Evolutionary conservation across 2,888 invertebrate species (phyloP).

Genomic region (Coleophora deauratella): DNA sequence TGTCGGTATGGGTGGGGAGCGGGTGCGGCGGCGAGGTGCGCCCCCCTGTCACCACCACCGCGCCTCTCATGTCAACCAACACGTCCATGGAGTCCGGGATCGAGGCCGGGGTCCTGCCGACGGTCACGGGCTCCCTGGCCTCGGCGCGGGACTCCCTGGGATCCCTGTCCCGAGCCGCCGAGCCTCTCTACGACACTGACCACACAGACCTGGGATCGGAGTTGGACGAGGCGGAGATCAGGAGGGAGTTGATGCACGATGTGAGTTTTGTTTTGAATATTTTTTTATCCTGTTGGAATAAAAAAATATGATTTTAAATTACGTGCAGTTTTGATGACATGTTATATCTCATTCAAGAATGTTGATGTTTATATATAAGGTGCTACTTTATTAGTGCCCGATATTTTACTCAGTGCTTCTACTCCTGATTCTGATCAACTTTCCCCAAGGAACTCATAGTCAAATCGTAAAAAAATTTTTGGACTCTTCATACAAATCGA

Average conservation of each 20-base stretch:
- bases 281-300: no score
- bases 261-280: slow-evolving; percentile 71
- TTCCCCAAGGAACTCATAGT: no score
- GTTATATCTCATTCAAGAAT: no score
- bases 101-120: slow-evolving; percentile 80
- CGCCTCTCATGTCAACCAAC: slow-evolving; percentile 60
- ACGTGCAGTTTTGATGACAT: no score
- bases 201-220: slow-evolving; percentile 88
- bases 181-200: slow-evolving; percentile 83
- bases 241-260: slow-evolving; percentile 84
- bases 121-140: slow-evolving; percentile 80
- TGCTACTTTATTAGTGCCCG: no score
- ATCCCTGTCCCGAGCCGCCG: slow-evolving; percentile 74
- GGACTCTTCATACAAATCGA: no score
- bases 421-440: no score
- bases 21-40: slow-evolving; percentile 48
- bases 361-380: no score
- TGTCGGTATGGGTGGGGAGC: slow-evolving; percentile 69
- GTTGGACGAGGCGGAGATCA: slow-evolving; percentile 83
- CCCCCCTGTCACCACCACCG: slow-evolving; percentile 45
- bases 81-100: slow-evolving; percentile 78
- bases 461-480: no score
- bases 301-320: no score
- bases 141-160: slow-evolving; percentile 72
- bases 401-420: no score